A percentile compares a stretch with the other conserved stretches of the same genome.
Evolutionary conservation across 2,113 vertebrate species (phyloP).

Genomic region (Clarias batrachus): DNA sequence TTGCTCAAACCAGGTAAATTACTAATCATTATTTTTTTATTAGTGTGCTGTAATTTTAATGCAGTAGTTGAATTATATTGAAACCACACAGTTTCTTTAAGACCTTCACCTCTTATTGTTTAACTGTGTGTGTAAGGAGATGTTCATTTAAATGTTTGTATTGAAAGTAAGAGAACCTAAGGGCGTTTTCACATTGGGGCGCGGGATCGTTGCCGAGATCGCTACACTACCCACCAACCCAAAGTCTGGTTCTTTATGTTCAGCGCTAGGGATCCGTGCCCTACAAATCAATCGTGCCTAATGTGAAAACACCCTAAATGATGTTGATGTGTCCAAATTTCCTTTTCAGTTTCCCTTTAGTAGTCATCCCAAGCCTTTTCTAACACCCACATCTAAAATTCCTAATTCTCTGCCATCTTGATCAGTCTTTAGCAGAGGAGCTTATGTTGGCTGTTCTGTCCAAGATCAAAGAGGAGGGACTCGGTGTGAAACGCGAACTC

Average conservation of each 20-base stretch:
- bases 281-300: too few species aligned
- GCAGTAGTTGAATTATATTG: background rate
- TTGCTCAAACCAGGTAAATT: slow-evolving; percentile 75
- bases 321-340: too few species aligned
- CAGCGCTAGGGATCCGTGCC: too few species aligned
- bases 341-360: background rate
- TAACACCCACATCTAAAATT: background rate
- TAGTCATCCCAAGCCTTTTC: background rate
- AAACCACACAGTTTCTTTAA: background rate
- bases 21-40: background rate
- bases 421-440: slow-evolving; percentile 73
- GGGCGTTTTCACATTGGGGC: too few species aligned
- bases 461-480: slow-evolving; percentile 79
- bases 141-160: background rate
- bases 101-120: background rate
- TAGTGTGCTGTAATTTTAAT: background rate
- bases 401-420: background rate
- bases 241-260: too few species aligned
- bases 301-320: too few species aligned
- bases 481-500: slow-evolving; percentile 57
- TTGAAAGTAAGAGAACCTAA: too few species aligned
- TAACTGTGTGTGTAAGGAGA: background rate
- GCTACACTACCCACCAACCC: too few species aligned
- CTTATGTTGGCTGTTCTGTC: slow-evolving; percentile 76
- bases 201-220: too few species aligned